These are phyloP conservation scores for Pantherophis vulpinus DNA, from an alignment of 2,797 vertebrate genomes.

Conservation along the genomic window DNA sequence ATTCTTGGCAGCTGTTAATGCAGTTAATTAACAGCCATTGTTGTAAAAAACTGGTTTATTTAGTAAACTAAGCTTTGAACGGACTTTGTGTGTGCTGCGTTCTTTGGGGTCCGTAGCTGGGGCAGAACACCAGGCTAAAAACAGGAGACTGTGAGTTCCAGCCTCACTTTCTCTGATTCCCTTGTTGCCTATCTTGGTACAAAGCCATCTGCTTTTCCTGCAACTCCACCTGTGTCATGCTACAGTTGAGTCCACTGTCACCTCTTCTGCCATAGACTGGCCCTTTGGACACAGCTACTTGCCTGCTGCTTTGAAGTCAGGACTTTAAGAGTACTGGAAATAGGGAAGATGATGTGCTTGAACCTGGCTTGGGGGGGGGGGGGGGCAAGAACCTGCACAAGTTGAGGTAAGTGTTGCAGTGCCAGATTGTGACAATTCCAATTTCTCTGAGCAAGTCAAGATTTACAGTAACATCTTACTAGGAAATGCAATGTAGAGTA, in stretches of 20 bases:
- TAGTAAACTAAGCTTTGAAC: no score
- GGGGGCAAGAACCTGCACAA: neutral
- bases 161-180: neutral
- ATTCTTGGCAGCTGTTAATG: no score
- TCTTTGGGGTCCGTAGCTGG: no score
- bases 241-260: neutral
- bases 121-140: no score
- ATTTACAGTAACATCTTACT: neutral
- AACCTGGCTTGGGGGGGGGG: neutral
- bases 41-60: no score
- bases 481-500: neutral
- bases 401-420: neutral
- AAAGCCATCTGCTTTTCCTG: neutral
- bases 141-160: no score
- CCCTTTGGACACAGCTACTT: neutral
- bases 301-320: neutral
- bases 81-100: no score
- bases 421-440: neutral
- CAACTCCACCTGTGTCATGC: neutral
- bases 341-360: neutral
- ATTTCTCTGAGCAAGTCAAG: neutral
- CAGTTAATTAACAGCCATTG: no score
- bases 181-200: neutral
- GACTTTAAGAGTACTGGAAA: neutral
- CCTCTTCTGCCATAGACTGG: neutral